phyloP scores from a whole-genome alignment of 2,888 invertebrate species.

The Pachycephus smyrnensis region DNA sequence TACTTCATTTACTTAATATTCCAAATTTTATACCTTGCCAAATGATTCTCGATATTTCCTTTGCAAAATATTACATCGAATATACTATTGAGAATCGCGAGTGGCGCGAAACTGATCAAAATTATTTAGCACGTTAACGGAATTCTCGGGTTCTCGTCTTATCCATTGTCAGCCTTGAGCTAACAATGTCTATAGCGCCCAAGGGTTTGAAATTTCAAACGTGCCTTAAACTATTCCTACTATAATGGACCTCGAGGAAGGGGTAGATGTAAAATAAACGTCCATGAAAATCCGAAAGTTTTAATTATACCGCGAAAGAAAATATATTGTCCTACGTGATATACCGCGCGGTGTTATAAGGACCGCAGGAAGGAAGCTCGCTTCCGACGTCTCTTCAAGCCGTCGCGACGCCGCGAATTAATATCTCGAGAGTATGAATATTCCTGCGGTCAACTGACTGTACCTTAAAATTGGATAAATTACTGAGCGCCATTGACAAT shows the following conservation, averaged over 20 bases:
- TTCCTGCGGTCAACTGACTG: not conserved
- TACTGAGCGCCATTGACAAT: not conserved
- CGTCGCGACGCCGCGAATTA: not conserved
- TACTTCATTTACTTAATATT: not conserved
- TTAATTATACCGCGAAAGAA: not conserved
- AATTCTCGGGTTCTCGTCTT: not conserved
- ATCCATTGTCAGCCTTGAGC: not conserved
- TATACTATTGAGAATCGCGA: not conserved
- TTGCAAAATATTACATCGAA: too few relatives aligned
- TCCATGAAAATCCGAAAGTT: not conserved
- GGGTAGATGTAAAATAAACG: not conserved
- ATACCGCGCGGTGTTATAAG: not conserved
- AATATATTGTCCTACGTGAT: not conserved
- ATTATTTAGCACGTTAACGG: not conserved
- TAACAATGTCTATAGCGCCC: not conserved
- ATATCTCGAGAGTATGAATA: not conserved
- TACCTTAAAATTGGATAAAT: constrained; percentile 7
- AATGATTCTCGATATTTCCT: too few relatives aligned
- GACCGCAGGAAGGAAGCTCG: not conserved
- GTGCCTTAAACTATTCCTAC: not conserved
- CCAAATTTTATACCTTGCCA: not conserved
- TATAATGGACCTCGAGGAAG: not conserved
- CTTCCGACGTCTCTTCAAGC: not conserved
- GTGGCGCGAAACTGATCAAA: not conserved
- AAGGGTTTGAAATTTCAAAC: not conserved